Base-by-base conservation (phyloP, 2,888 invertebrate genomes). In the Clepsis dumicolana region DNA sequence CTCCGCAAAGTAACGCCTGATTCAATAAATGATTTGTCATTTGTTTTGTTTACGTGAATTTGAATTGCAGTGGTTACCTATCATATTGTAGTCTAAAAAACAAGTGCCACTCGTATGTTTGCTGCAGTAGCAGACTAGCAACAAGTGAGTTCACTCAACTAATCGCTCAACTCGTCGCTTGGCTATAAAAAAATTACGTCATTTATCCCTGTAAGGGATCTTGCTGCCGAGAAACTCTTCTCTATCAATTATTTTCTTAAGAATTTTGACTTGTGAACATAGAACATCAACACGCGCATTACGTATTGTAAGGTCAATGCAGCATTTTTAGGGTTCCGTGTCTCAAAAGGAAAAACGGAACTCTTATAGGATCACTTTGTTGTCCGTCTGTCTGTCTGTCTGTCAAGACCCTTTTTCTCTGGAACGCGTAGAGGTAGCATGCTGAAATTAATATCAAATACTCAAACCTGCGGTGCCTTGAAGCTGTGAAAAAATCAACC, bases 71-170 rank as follows among this genome's bases (percentile, higher is more conserved):
- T n/a, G 25, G 18, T 52, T 52, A n/a, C n/a, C n/a, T n/a, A 56
- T 56, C 54, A 2, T 25, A 27, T 53, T 35, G n/a, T 35, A 3
- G 3, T 21, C 35, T 5, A 54, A 54, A 25, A 54, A 54, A 54
- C 29, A 56, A 32, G 35, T 56, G 56, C 21, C 32, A 56, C 52
- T 21, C 29, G 38, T 65, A 48, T 38, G 61, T 50, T 56, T 21
- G 44, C n/a, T 67, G 62, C 56, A 63, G 29, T 27, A 32, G 56
- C 52, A 25, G 25, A 24, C 50, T 50, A 81, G 80, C 88, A 88
- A 88, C 86, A 88, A 86, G 86, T 87, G 79, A 73, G 69, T 70
- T 77, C 78, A 77, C 78, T 78, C 78, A 74, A 84, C 82, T 70
- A 72, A 77, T 83, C 78, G 73, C 12, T 25, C 64, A 64, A 79